Evolutionary conservation across 2,113 vertebrate species (phyloP), one percentile per base, ranked within the genome.

Genomic region (Tachycineta bicolor): DNA sequence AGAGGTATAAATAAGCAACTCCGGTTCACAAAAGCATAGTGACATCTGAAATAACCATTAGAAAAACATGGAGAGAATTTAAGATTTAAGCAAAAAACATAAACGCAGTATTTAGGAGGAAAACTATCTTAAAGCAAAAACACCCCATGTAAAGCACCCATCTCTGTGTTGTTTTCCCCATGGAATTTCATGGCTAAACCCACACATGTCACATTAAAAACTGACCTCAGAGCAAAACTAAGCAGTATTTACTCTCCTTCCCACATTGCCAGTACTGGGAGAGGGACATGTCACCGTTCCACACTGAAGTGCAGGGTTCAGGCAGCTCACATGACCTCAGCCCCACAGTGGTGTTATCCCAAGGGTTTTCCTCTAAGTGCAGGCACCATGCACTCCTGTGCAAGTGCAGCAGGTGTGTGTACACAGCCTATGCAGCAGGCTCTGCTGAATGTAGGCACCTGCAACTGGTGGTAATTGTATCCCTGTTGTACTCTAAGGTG

Each of bases 341-440:
- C 4, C 56, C 80, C 31, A 31, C 37, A 15, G 7, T 2, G 5
- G 5, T 14, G 7, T 1, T 14, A 60, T 5, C 19, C 24, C 59
- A 41, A 3, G 52, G 37, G n/a, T 6, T 49, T 10, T 43, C 16
- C 15, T 28, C 4, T 14, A 41, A n/a, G 25, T 75, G 25, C 77
- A 73, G 47, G 46, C 2, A 60, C n/a, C 10, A 43, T 28, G 29
- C 18, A 41, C 7, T 6, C 6, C 25, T 53, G 44, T 52, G 10
- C 18, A 49, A n/a, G 34, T 50, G 37, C 55, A 53, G 28, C 0
- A 2, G 9, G 8, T 10, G 9, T 29, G 64, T 2, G 33, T 2
- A 34, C 29, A 52, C 17, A 43, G 3, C 37, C 58, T 56, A 4
- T 1, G 37, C 26, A 43, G n/a, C 25, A 37, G 14, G 15, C 28